phyloP scores from a whole-genome alignment of 2,113 vertebrate species.

The Galemys pyrenaicus region DNA sequence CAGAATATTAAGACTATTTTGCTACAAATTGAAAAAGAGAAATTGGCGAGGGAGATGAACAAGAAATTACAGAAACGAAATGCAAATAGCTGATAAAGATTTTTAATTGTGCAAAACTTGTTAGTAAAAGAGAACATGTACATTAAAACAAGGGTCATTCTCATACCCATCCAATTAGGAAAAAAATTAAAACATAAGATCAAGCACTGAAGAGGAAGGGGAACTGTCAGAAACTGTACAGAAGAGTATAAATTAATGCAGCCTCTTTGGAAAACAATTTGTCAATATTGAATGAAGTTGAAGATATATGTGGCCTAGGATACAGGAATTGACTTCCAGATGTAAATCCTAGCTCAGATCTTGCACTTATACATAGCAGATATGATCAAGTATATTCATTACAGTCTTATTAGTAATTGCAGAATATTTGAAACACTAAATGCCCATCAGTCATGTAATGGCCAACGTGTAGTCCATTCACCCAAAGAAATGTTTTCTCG shows the following conservation, averaged over 20 bases:
- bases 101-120: constrained; percentile 12
- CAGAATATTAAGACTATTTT: constrained; percentile 44
- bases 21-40: constrained; percentile 25
- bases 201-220: background rate
- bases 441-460: background rate
- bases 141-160: constrained; percentile 39
- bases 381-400: background rate
- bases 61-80: constrained; percentile 44
- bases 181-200: constrained; percentile 15
- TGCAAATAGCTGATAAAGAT: constrained; percentile 21
- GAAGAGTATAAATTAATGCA: background rate
- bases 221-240: background rate
- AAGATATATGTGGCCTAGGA: background rate
- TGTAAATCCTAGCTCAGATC: background rate
- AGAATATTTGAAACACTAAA: constrained; percentile 3
- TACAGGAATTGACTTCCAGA: background rate
- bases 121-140: constrained; percentile 23
- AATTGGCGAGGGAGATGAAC: background rate
- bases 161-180: background rate
- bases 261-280: background rate
- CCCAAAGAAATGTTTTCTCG: background rate
- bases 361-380: background rate
- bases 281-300: background rate
- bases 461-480: background rate
- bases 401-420: background rate